A percentile compares a stretch with the other conserved stretches of the same genome.
phyloP scores from a whole-genome alignment of 2,797 vertebrate species.

The Picus viridis region DNA sequence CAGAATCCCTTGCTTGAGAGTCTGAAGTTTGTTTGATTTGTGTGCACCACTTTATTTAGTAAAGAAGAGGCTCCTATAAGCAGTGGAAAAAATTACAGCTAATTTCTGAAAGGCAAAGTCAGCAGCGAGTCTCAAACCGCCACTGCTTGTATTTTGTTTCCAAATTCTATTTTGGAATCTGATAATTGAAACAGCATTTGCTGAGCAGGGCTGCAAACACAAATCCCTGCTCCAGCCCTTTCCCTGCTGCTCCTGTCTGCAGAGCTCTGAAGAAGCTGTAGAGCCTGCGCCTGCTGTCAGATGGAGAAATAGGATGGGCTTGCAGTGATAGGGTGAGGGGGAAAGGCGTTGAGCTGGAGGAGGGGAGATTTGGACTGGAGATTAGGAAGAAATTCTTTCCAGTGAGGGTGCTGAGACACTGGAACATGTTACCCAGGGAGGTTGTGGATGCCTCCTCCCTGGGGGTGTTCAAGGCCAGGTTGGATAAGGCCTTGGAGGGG shows the following conservation, averaged over 20 bases:
- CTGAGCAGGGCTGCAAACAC: slow-evolving; percentile 50
- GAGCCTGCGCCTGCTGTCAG: slow-evolving; percentile 16
- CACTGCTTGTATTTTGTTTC: slow-evolving; percentile 85
- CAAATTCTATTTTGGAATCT: slow-evolving; percentile 88
- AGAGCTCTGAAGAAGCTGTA: not conserved
- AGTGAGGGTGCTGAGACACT: no score
- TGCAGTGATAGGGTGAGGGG: no score
- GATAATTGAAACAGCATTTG: slow-evolving; percentile 95
- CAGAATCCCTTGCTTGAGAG: slow-evolving; percentile 24
- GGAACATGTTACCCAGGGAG: no score
- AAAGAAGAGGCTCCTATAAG: slow-evolving; percentile 80
- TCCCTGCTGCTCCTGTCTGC: slow-evolving; percentile 57
- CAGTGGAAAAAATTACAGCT: slow-evolving; percentile 88
- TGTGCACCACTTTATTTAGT: slow-evolving; percentile 84
- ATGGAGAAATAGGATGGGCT: not conserved
- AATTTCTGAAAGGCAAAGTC: slow-evolving; percentile 85
- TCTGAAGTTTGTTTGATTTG: slow-evolving; percentile 74
- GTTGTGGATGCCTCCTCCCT: no score
- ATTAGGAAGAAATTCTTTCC: no score
- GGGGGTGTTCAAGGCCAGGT: no score
- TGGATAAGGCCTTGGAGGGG: no score
- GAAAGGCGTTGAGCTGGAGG: no score
- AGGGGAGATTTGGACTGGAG: no score
- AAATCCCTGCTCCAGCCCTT: slow-evolving; percentile 46
- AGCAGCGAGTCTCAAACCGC: slow-evolving; percentile 79